A percentile compares a stretch with the other conserved stretches of the same genome.
These are phyloP conservation scores for Eciton burchellii DNA, from an alignment of 1,140 invertebrate genomes.

Conservation along the genomic window DNA sequence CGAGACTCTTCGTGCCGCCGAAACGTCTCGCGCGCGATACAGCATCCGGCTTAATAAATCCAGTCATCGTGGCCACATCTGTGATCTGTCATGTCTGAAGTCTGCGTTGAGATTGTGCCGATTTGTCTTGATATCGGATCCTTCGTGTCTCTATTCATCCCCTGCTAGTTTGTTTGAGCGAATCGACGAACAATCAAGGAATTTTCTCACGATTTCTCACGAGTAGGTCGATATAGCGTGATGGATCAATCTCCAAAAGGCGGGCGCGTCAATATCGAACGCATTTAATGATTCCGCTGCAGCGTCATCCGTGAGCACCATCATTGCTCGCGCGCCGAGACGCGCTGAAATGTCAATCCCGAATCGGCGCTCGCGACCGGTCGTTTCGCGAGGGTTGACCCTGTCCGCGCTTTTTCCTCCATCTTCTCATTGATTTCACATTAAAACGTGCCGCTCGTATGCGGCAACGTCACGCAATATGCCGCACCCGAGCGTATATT, in stretches of 20 bases:
- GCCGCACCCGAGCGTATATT: slow-evolving; percentile 34
- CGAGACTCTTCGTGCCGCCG: slow-evolving; percentile 1
- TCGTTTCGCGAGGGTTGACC: slow-evolving; percentile 31
- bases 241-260: slow-evolving; percentile 40
- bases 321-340: background rate
- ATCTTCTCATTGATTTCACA: slow-evolving; percentile 32
- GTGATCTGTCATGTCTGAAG: no score
- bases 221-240: slow-evolving; percentile 20
- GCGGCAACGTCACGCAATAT: slow-evolving; percentile 45
- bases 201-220: background rate
- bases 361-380: slow-evolving; percentile 16
- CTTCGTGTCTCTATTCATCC: background rate
- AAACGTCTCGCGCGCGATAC: background rate
- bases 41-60: background rate
- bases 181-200: slow-evolving; percentile 34
- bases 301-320: slow-evolving; percentile 26
- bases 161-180: background rate
- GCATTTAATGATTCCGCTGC: slow-evolving; percentile 35
- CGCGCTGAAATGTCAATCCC: slow-evolving; percentile 24
- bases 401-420: background rate
- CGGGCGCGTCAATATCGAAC: slow-evolving; percentile 26
- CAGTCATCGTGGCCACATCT: no score
- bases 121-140: background rate
- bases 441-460: slow-evolving; percentile 47
- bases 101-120: no score